These are phyloP conservation scores for Neosilurus hyrtlii DNA, from an alignment of 2,797 vertebrate genomes.

Conservation along the genomic window DNA sequence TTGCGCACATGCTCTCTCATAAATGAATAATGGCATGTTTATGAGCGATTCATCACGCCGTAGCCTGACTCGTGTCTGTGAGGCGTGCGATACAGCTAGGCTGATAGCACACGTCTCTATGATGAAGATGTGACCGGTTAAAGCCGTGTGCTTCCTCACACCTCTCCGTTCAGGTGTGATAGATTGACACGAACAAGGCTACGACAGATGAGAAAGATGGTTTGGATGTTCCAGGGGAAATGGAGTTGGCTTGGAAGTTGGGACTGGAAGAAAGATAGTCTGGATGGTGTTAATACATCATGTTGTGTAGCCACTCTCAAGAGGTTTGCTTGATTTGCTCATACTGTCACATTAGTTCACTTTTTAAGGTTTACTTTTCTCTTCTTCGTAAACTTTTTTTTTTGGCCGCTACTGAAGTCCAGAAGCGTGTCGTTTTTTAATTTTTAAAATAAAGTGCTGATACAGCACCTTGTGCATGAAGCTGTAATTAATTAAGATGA, in stretches of 20 bases:
- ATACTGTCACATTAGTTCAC: not conserved
- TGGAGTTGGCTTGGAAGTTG: constrained; percentile 2
- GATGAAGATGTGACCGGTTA: constrained; percentile 49
- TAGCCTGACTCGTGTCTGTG: not conserved
- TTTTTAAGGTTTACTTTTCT: not conserved
- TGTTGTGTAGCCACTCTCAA: not conserved
- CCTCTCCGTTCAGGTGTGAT: constrained; percentile 19
- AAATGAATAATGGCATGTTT: constrained; percentile 55
- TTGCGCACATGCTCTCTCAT: constrained; percentile 23
- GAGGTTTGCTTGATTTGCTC: constrained; percentile 7
- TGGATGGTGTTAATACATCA: not conserved
- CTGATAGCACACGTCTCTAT: constrained; percentile 46
- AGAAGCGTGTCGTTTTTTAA: not conserved
- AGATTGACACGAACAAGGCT: not conserved
- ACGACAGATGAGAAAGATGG: constrained; percentile 16
- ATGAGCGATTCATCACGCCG: constrained; percentile 53
- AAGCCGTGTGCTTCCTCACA: constrained; percentile 27
- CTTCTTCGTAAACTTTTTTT: not conserved
- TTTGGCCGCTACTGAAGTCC: not conserved
- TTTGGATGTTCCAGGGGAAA: not conserved
- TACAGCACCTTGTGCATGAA: not conserved
- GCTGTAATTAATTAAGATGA: not conserved
- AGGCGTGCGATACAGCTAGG: constrained; percentile 22
- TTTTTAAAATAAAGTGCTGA: constrained; percentile 9
- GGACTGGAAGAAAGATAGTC: constrained; percentile 13